Evolutionary conservation across 2,888 invertebrate genomes (phyloP).

Genomic region (Isotomurus palustris): DNA sequence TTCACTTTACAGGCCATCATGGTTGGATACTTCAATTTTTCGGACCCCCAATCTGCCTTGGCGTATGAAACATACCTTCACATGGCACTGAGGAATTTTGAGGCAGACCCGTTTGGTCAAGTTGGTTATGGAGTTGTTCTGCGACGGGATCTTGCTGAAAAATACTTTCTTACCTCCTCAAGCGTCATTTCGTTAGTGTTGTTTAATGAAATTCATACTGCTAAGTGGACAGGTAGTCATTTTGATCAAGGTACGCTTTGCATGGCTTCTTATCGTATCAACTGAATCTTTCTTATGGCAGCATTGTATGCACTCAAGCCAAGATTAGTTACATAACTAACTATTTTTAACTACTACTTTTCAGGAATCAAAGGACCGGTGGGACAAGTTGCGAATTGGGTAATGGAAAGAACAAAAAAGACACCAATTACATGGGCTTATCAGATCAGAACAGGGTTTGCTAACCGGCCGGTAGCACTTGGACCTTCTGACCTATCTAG

Average conservation of each 20-base stretch:
- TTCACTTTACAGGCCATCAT: slow-evolving; percentile 39
- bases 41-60: slow-evolving; percentile 23
- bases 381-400: slow-evolving; percentile 44
- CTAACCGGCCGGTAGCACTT: slow-evolving; percentile 40
- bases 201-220: slow-evolving; percentile 46
- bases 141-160: slow-evolving; percentile 35
- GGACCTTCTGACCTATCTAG: slow-evolving; percentile 39
- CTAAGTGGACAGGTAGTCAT: slow-evolving; percentile 43
- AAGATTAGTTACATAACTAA: background rate
- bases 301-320: background rate
- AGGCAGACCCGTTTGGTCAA: slow-evolving; percentile 45
- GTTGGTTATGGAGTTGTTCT: slow-evolving; percentile 44
- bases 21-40: slow-evolving; percentile 43
- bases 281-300: background rate
- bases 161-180: slow-evolving; percentile 40
- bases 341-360: background rate
- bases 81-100: slow-evolving; percentile 43
- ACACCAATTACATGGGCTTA: slow-evolving; percentile 45
- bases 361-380: slow-evolving; percentile 39
- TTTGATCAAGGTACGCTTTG: slow-evolving; percentile 25
- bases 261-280: background rate
- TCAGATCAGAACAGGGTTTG: slow-evolving; percentile 43
- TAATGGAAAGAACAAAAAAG: slow-evolving; percentile 38
- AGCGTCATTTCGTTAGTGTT: slow-evolving; percentile 44
- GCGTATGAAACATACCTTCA: slow-evolving; percentile 43